Percentiles rank a stretch among this genome's conserved stretches.
phyloP scores from a whole-genome alignment of 2,888 invertebrate species.

The Microchrysa polita region DNA sequence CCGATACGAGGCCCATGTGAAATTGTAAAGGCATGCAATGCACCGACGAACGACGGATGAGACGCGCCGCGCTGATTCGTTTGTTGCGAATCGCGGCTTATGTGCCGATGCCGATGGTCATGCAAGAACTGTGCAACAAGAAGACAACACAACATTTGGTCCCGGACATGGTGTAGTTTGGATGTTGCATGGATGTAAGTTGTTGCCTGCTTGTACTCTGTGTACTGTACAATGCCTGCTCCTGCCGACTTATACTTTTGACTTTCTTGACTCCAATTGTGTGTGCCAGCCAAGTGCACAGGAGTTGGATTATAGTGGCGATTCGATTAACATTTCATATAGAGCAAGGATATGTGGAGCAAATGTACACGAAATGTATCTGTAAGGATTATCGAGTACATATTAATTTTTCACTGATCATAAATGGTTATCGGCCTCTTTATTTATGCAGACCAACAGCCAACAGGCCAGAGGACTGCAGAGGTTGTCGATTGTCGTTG shows the following conservation, averaged over 20 bases:
- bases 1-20: slow-evolving; percentile 30
- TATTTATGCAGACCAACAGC: no score
- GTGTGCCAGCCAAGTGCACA: neutral
- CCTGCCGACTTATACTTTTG: slow-evolving; percentile 9
- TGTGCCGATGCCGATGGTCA: slow-evolving; percentile 15
- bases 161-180: neutral
- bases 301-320: no score
- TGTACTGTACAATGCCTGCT: neutral
- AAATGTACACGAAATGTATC: no score
- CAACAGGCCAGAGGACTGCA: no score
- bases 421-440: no score
- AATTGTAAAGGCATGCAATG: slow-evolving; percentile 22
- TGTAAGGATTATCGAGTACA: no score
- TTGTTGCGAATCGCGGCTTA: neutral
- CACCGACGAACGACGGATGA: no score
- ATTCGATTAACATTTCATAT: neutral
- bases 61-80: no score
- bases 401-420: no score
- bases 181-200: neutral
- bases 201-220: neutral
- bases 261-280: neutral
- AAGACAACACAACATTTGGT: neutral
- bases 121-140: neutral
- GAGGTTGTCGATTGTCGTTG: no score
- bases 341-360: no score